Evolutionary conservation across 2,797 vertebrate species (phyloP), one percentile per base, ranked within the genome.

Genomic region (Hybognathus amarus): DNA sequence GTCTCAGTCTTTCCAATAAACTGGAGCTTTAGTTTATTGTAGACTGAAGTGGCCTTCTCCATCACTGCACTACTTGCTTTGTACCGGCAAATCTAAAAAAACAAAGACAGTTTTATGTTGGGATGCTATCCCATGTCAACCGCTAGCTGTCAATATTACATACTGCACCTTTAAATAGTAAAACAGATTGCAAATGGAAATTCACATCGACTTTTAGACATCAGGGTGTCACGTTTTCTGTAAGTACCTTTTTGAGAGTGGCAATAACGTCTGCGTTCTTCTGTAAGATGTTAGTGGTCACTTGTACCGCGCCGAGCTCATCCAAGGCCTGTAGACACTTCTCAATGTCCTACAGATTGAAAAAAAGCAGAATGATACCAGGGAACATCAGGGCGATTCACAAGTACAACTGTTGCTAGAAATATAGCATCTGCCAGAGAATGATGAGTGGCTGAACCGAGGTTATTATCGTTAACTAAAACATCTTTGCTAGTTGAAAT

Each of bases 231-330:
- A 0, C 15, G 56, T 56, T 42, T 67, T 59, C 18, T 6, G 20
- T 59, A 10, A 36, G 9, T 61, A 98, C 98, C 96, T 99, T 99
- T 84, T 99, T 99, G 78, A 99, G 93, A 0, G 98, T 99, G 45
- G 97, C 96, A 85, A 99, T 98, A 75, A 99, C 96, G 0, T 98
- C 97, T 0, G 98, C 96, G 83, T 99, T 98, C 92, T 97, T 99
- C 89, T 99, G 98, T 17, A 99, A 95, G 85, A 98, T 97, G 87
- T 98, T 97, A 70, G 97, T 98, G 67, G 98, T 99, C 91, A 99
- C 97, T 18, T 97, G 97, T 42, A 99, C 93, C 0, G 94, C 93
- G 54, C 96, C 96, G 13, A 99, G 94, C 90, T 98, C 97, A 82
- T 95, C 96, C 5, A 99, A 92, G 0, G 98, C 97, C 18, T 93